Conservation (phyloP, 1,140 invertebrate species). For the Drosophila sproati region DNA sequence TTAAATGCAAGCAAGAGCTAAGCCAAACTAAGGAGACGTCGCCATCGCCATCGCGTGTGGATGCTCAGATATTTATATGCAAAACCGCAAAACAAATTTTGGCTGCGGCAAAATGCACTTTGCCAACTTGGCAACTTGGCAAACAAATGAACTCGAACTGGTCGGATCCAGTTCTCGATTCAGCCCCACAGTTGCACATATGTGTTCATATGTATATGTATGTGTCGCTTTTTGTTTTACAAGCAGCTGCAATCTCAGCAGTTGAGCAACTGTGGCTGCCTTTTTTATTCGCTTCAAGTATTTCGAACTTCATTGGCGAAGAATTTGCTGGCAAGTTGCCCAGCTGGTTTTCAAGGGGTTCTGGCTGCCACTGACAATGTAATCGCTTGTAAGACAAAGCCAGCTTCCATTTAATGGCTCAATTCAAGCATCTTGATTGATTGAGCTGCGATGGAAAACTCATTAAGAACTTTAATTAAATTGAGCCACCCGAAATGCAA, state of each 20-base stretch:
- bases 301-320: slow-evolving; percentile 53
- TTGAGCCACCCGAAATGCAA: slow-evolving; percentile 39
- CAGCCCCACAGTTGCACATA: slow-evolving; percentile 2
- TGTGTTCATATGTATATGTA: slow-evolving; percentile 26
- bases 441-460: slow-evolving; percentile 71
- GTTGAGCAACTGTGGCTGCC: slow-evolving; percentile 39
- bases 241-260: slow-evolving; percentile 49
- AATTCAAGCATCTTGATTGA: slow-evolving; percentile 67
- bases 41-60: slow-evolving; percentile 23
- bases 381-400: slow-evolving; percentile 63
- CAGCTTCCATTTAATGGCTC: slow-evolving; percentile 51
- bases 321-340: slow-evolving; percentile 54
- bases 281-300: slow-evolving; percentile 49
- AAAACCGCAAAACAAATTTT: slow-evolving; percentile 76
- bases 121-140: slow-evolving; percentile 66
- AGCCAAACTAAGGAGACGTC: slow-evolving; percentile 3
- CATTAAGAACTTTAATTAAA: slow-evolving; percentile 82
- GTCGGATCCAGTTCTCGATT: slow-evolving; percentile 15
- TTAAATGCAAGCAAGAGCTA: slow-evolving; percentile 44
- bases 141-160: slow-evolving; percentile 74
- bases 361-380: slow-evolving; percentile 43
- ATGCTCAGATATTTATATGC: slow-evolving; percentile 59
- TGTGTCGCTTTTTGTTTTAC: slow-evolving; percentile 35
- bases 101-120: slow-evolving; percentile 72
- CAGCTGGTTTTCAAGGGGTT: slow-evolving; percentile 9